These are phyloP conservation scores for Chrysotoxum bicinctum DNA, from an alignment of 2,888 invertebrate genomes.

Conservation along the genomic window DNA sequence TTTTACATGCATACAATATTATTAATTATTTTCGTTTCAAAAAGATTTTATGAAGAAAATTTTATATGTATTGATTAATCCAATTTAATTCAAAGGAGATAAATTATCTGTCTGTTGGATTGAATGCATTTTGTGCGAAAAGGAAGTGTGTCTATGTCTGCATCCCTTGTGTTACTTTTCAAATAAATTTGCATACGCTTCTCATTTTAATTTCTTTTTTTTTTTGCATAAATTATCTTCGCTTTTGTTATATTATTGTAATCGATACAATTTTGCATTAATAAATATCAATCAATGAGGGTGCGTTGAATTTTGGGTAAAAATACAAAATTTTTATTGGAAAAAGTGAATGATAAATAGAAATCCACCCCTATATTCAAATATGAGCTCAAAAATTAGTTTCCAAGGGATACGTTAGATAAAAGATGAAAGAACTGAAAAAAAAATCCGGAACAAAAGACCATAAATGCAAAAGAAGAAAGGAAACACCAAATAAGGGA, in stretches of 20 bases:
- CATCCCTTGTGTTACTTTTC: conserved; percentile 28
- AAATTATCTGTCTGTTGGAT: neutral
- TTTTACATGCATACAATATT: conserved; percentile 24
- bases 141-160: conserved; percentile 4
- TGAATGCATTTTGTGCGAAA: conserved; percentile 6
- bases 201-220: conserved; percentile 37
- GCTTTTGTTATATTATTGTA: conserved; percentile 33
- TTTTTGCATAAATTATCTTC: conserved; percentile 63
- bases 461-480: conserved; percentile 32
- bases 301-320: conserved; percentile 53
- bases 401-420: neutral
- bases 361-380: conserved; percentile 59
- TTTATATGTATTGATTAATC: conserved; percentile 38
- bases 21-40: conserved; percentile 7
- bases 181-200: conserved; percentile 62
- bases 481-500: conserved; percentile 47
- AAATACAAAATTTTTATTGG: conserved; percentile 49
- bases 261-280: conserved; percentile 66
- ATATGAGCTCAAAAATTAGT: conserved; percentile 22
- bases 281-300: conserved; percentile 44
- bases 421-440: conserved; percentile 31
- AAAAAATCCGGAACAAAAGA: conserved; percentile 52
- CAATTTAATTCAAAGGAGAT: conserved; percentile 33
- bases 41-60: conserved; percentile 34
- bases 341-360: conserved; percentile 36